Evolutionary conservation across 2,113 vertebrate genomes (phyloP).

Genomic region (Hucho hucho): DNA sequence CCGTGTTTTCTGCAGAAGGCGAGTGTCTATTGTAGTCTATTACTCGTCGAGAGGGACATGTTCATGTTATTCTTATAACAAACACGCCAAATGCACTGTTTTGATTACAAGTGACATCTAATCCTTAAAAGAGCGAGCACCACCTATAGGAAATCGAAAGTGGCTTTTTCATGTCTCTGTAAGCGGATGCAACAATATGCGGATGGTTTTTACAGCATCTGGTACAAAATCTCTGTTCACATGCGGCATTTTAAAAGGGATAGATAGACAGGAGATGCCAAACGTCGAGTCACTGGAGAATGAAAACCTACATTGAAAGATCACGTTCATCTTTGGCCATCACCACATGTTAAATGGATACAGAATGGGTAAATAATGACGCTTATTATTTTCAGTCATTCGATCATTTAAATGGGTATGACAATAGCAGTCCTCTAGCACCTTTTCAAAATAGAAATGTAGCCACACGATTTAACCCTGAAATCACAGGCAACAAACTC

Average conservation of each 20-base stretch:
- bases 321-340: not conserved
- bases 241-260: not conserved
- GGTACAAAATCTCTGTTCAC: conserved; percentile 5
- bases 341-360: not conserved
- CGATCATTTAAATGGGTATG: not conserved
- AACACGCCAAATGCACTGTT: not conserved
- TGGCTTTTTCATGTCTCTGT: conserved; percentile 20
- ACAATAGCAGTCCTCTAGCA: not conserved
- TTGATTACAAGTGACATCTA: not conserved
- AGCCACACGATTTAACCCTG: not conserved
- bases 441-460: not conserved
- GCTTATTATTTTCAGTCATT: not conserved
- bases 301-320: not conserved
- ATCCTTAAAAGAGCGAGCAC: not conserved
- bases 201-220: conserved; percentile 27
- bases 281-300: not conserved
- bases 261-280: not conserved
- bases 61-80: not conserved
- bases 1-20: conserved; percentile 18
- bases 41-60: not conserved
- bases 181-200: conserved; percentile 15
- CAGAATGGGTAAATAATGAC: conserved; percentile 1
- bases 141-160: conserved; percentile 13
- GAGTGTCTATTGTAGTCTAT: not conserved
- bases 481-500: not conserved